Base-by-base conservation (phyloP, 2,113 vertebrate genomes). In the Polypterus bichir region DNA sequence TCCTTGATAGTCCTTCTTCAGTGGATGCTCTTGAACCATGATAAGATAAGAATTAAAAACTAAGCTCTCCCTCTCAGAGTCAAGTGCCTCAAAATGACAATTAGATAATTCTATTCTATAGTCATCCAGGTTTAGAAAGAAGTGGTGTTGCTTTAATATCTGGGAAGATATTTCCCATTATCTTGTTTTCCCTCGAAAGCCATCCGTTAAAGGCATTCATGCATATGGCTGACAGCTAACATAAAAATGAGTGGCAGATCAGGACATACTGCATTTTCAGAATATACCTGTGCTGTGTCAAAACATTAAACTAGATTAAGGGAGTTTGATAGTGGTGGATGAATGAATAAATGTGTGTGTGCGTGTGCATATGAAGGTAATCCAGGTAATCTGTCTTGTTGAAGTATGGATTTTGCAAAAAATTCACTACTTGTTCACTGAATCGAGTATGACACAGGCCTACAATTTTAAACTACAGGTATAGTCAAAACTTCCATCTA, bases 31-130 rank as follows among this genome's bases (percentile, higher is more conserved):
- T 64, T 46, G 46, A 47, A 68, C 64, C 52, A 27, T 59, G 52
- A 64, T 55, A 65, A 60, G 53, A 44, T 57, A 71, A 64, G 74
- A 72, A 73, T 79, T 67, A 70, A 68, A 57, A 68, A 3, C 69
- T 70, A 66, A 73, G 64, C 66, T 64, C 27, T 27, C 62, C 57
- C 65, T 57, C 61, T 65, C 48, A 48, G 63, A 67, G 66, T 2
- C 4, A 49, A 3, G 11, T 61, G 70, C 57, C 73, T 66, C 45
- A 57, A 64, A 68, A 61, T 5, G 66, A 60, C 61, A 4, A 5
- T 8, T 1, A 3, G 11, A 10, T 60, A 47, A 65, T 10, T 64
- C 48, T 60, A 60, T 4, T 8, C 6, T 1, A 47, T 47, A 1
- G 48, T 6, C 1, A 46, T 9, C n/a, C 57, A 3, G 60, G 71